Conservation (phyloP, 2,888 invertebrate species). For the Parnassius smintheus region DNA sequence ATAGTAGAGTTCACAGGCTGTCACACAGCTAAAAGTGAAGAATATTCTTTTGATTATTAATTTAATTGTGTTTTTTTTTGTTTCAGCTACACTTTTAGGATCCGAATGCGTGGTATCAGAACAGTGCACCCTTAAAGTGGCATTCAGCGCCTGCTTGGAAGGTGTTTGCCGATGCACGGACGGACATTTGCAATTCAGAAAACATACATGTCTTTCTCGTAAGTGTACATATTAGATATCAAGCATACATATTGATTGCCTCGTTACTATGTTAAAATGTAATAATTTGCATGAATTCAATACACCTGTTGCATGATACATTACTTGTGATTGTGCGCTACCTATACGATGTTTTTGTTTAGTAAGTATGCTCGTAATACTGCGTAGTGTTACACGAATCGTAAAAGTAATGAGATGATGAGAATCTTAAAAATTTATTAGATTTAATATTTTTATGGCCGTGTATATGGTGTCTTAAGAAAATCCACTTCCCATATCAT, state of each 20-base stretch:
- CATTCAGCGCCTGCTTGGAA: slow-evolving; percentile 91
- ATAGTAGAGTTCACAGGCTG: too few relatives aligned
- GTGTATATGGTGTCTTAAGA: too few relatives aligned
- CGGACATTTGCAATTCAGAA: slow-evolving; percentile 92
- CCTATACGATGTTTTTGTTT: slow-evolving; percentile 19
- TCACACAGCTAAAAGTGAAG: neutral
- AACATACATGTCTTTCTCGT: slow-evolving; percentile 95
- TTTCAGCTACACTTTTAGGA: slow-evolving; percentile 90
- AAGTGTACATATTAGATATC: slow-evolving; percentile 72
- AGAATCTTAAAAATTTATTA: too few relatives aligned
- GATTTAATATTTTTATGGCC: too few relatives aligned
- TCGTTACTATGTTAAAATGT: slow-evolving; percentile 20
- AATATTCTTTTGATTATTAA: neutral
- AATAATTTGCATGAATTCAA: slow-evolving; percentile 16
- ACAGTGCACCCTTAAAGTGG: slow-evolving; percentile 93
- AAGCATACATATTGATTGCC: slow-evolving; percentile 20
- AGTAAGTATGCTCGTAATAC: neutral
- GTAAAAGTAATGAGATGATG: too few relatives aligned
- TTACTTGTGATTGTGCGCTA: slow-evolving; percentile 26
- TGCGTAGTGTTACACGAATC: too few relatives aligned
- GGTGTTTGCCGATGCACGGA: slow-evolving; percentile 92
- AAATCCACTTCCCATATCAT: too few relatives aligned
- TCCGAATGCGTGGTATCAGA: slow-evolving; percentile 91
- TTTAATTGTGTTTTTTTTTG: slow-evolving; percentile 30
- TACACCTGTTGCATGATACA: neutral